phyloP scores from a whole-genome alignment of 2,113 vertebrate genomes.

The Oncorhynchus clarkii region DNA sequence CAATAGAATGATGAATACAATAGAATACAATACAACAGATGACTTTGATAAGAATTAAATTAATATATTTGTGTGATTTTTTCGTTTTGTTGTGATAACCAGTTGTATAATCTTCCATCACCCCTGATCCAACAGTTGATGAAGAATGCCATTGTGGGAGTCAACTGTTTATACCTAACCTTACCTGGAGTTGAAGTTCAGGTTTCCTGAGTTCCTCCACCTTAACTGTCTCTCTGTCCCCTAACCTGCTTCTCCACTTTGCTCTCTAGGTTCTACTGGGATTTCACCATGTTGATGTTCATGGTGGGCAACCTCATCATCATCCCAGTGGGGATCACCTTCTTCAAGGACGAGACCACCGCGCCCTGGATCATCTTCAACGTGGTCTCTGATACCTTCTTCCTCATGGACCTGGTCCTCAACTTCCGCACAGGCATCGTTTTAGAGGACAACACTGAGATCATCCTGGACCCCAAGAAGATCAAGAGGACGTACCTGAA shows the following conservation, averaged over 20 bases:
- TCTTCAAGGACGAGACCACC: slow-evolving; percentile 98
- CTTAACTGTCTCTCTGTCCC: background rate
- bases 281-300: slow-evolving; percentile 97
- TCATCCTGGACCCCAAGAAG: slow-evolving; percentile 93
- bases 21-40: no score
- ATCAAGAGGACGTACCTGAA: slow-evolving; percentile 96
- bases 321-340: slow-evolving; percentile 98
- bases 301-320: slow-evolving; percentile 99
- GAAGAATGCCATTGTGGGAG: no score
- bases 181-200: no score
- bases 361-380: slow-evolving; percentile 98
- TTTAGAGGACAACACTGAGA: slow-evolving; percentile 97
- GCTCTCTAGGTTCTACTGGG: slow-evolving; percentile 94
- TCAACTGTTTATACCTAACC: no score
- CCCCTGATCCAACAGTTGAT: no score
- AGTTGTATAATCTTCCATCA: no score
- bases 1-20: no score
- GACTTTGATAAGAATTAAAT: no score
- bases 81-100: no score
- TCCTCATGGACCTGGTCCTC: slow-evolving; percentile 95
- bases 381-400: slow-evolving; percentile 97
- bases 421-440: slow-evolving; percentile 98
- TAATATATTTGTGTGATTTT: no score
- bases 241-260: background rate
- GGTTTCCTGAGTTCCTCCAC: background rate